Evolutionary conservation across 2,113 vertebrate species (phyloP).

Genomic region (Petaurus breviceps): DNA sequence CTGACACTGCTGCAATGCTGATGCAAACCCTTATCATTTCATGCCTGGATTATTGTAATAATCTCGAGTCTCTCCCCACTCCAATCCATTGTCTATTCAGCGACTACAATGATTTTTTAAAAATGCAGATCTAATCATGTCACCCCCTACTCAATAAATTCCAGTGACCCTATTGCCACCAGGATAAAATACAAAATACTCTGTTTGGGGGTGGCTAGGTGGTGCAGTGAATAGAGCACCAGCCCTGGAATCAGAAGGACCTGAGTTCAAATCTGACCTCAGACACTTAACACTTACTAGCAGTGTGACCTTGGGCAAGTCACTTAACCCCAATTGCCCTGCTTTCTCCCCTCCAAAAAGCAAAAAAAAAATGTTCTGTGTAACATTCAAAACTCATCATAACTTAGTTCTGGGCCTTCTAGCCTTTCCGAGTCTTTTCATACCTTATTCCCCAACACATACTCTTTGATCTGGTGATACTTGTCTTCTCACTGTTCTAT

Average conservation of each 20-base stretch:
- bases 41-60: background rate
- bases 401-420: background rate
- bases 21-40: background rate
- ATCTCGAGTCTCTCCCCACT: background rate
- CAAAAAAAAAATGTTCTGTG: background rate
- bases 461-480: background rate
- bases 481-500: background rate
- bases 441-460: background rate
- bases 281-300: too few species aligned
- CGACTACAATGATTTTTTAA: background rate
- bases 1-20: background rate
- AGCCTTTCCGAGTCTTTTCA: too few species aligned
- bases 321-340: too few species aligned
- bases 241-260: too few species aligned
- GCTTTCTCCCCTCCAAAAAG: too few species aligned
- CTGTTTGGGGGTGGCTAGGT: background rate
- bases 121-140: background rate
- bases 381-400: background rate
- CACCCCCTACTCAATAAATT: background rate
- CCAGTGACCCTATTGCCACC: background rate
- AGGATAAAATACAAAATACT: background rate
- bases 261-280: too few species aligned
- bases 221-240: too few species aligned
- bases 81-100: background rate
- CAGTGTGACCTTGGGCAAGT: too few species aligned